Base-by-base conservation (phyloP, 2,113 vertebrate species). In the Hiodon alosoides region DNA sequence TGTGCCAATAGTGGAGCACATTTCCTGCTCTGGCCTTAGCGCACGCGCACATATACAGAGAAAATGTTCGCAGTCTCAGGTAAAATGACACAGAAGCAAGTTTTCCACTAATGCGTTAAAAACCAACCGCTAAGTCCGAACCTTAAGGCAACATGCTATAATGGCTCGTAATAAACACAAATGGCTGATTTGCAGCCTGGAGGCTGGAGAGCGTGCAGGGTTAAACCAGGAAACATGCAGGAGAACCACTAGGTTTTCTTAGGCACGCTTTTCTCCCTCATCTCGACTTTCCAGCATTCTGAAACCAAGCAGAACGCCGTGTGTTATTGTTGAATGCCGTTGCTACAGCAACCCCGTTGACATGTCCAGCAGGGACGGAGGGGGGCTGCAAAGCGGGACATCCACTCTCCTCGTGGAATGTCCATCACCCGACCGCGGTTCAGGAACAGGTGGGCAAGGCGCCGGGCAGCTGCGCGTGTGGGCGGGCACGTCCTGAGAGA, bases 331-430 rank as follows among this genome's bases (percentile, higher is more conserved):
- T 71, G 54, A 67, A 51, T 6, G 55, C 9, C 65, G 17, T 61
- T 7, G 10, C 74, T 74, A 67, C 71, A 76, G 71, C 66, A 81
- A 81, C 77, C 55, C 0, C 31, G 31, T 70, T 60, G 31, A 73
- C 77, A 78, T 71, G 72, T 78, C 76, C 70, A 64, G 68, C 55
- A 13, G 8, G 50, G 64, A 50, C 4, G 55, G 11, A 47, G 59
- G 59, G 31, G 31, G 5, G 69, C 16, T 57, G 2, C 16, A 16
- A 16, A 31, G 48, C 9, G 8, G 47, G 54, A 46, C 46, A 66
- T 9, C 7, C 7, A 5, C 66, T 68, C 66, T 31, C 31, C 66
- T 68, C 11, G 11, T 51, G 47, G 47, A 11, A 16, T 13, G 47
- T 7, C 5, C 31, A 9, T 50, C 47, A 11, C 10, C n/a, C n/a